Evolutionary conservation across 1,140 invertebrate genomes (phyloP).

Genomic region (Calycopis cecrops): DNA sequence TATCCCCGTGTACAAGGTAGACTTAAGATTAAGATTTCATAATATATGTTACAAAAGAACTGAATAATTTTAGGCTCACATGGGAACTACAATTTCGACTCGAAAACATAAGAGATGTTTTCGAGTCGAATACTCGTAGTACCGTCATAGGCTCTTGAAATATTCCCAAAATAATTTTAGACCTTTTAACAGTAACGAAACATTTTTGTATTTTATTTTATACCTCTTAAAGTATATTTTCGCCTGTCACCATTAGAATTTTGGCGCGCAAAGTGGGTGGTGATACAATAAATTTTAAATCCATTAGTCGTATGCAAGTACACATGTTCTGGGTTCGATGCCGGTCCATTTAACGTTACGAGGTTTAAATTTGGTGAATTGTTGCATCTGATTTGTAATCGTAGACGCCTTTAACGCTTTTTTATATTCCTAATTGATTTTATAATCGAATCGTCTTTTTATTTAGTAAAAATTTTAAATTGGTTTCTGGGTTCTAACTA

Average conservation of each 20-base stretch:
- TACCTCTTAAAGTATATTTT: not conserved
- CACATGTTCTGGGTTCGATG: conserved; percentile 61
- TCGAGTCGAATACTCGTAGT: not conserved
- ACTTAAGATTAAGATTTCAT: too few species aligned
- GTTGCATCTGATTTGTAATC: conserved; percentile 53
- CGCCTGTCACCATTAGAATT: conserved; percentile 3
- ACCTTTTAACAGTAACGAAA: conserved; percentile 9
- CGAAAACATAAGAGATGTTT: too few species aligned
- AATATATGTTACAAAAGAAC: too few species aligned
- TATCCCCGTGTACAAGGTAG: too few species aligned
- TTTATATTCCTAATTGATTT: conserved; percentile 42
- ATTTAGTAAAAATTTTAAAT: too few species aligned
- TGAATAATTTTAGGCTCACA: too few species aligned
- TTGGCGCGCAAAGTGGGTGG: conserved; percentile 48
- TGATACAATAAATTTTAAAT: conserved; percentile 70
- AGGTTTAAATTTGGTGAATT: conserved; percentile 70
- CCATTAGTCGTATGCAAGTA: conserved; percentile 66
- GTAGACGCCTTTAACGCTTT: conserved; percentile 31
- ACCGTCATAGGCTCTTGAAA: not conserved
- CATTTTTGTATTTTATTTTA: not conserved
- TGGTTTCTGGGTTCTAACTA: too few species aligned
- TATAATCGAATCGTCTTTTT: conserved; percentile 13
- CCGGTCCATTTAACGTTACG: conserved; percentile 72
- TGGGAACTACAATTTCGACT: too few species aligned
- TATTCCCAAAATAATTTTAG: not conserved